A percentile compares a stretch with the other conserved stretches of the same genome.
phyloP scores from a whole-genome alignment of 2,113 vertebrate species.

The Azemiops feae region DNA sequence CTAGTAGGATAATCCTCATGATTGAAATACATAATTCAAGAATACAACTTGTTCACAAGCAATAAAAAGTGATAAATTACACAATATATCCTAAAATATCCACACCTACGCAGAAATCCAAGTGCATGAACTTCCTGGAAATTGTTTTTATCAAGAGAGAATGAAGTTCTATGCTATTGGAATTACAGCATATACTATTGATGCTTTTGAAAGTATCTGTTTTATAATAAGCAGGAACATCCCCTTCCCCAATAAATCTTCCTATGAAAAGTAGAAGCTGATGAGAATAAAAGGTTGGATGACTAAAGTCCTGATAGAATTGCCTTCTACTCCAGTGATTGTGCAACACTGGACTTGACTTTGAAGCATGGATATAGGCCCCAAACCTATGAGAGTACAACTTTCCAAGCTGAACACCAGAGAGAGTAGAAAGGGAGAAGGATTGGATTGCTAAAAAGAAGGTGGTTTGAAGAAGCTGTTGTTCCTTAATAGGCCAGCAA shows the following conservation, averaged over 20 bases:
- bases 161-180: background rate
- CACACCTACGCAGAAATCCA: no score
- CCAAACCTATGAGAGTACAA: background rate
- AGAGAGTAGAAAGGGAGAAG: background rate
- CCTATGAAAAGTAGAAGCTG: background rate
- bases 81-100: no score
- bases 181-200: background rate
- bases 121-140: no score
- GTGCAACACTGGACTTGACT: background rate
- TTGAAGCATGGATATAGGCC: background rate
- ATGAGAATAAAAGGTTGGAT: background rate
- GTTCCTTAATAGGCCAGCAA: background rate
- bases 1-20: background rate
- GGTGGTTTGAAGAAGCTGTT: background rate
- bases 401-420: background rate
- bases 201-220: background rate
- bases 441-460: background rate
- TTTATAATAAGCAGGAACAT: background rate
- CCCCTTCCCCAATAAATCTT: background rate
- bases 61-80: no score
- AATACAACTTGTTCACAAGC: no score
- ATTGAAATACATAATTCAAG: no score
- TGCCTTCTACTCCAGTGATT: background rate
- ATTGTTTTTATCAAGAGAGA: no score
- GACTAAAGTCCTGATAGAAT: background rate